phyloP scores from a whole-genome alignment of 2,888 invertebrate genomes.

The Microdon myrmicae region DNA sequence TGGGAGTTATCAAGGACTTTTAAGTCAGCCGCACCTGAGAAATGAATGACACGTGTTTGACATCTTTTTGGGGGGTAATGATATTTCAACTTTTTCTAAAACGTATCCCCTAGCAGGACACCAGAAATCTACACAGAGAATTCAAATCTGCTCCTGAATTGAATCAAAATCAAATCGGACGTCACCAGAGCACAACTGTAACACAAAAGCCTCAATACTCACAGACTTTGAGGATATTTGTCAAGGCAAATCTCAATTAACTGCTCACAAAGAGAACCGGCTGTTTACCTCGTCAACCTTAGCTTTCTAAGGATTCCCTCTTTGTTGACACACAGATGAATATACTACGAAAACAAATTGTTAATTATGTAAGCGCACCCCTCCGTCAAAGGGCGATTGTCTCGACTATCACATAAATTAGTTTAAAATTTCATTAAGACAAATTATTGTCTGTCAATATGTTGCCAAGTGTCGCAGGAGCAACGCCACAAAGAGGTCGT shows the following conservation, averaged over 20 bases:
- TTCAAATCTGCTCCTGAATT: conserved; percentile 8
- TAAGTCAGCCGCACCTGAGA: conserved; percentile 29
- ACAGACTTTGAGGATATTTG: conserved; percentile 36
- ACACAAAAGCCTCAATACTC: conserved; percentile 9
- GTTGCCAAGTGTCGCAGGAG: conserved; percentile 59
- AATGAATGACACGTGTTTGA: conserved; percentile 44
- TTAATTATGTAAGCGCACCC: conserved; percentile 25
- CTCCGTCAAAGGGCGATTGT: conserved; percentile 19
- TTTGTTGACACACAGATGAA: conserved; percentile 10
- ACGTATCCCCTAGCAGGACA: conserved; percentile 3
- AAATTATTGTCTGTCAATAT: conserved; percentile 68
- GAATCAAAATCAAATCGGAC: conserved; percentile 44
- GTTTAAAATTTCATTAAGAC: conserved; percentile 66
- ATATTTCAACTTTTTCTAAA: conserved; percentile 39
- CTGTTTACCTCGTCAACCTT: conserved; percentile 15
- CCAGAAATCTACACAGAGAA: conserved; percentile 9
- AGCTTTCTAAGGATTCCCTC: conserved; percentile 40
- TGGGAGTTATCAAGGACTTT: conserved; percentile 35
- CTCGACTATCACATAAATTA: conserved; percentile 62
- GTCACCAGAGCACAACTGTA: conserved; percentile 36
- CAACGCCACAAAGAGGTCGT: not conserved
- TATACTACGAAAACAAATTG: conserved; percentile 11
- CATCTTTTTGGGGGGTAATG: conserved; percentile 37
- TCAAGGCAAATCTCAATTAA: conserved; percentile 50
- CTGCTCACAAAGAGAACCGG: conserved; percentile 37